Evolutionary conservation across 2,113 vertebrate genomes (phyloP).

Genomic region (Marmota monax): DNA sequence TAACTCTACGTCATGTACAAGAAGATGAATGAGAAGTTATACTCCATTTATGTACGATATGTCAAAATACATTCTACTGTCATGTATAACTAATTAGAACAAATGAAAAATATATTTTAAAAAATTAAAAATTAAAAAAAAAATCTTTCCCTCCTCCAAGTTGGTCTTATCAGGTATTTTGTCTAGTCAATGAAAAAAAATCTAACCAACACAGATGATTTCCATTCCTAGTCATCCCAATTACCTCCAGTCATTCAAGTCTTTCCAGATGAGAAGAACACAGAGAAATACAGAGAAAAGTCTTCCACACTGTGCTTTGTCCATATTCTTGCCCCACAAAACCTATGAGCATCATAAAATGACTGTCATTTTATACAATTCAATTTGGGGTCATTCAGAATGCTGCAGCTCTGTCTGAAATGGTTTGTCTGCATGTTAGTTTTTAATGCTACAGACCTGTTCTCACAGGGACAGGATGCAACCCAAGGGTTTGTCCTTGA

Average conservation of each 20-base stretch:
- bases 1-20: too few species aligned
- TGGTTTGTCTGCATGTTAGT: neutral
- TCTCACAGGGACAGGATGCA: neutral
- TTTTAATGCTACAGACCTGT: neutral
- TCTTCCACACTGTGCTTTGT: neutral
- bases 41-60: too few species aligned
- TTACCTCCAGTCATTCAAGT: neutral
- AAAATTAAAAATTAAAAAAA: too few species aligned
- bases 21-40: too few species aligned
- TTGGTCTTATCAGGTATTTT: too few species aligned
- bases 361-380: neutral
- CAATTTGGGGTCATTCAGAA: neutral
- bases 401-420: neutral
- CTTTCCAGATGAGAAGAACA: neutral
- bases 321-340: neutral
- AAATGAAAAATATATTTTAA: too few species aligned
- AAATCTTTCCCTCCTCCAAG: too few species aligned
- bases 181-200: too few species aligned
- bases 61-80: too few species aligned
- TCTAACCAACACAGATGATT: neutral
- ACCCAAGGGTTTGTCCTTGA: neutral
- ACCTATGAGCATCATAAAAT: neutral
- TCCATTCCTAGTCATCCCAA: neutral
- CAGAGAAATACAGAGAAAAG: neutral
- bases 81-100: too few species aligned